These are phyloP conservation scores for Dolichallabes microphthalmus DNA, from an alignment of 2,113 vertebrate species.

Conservation along the genomic window DNA sequence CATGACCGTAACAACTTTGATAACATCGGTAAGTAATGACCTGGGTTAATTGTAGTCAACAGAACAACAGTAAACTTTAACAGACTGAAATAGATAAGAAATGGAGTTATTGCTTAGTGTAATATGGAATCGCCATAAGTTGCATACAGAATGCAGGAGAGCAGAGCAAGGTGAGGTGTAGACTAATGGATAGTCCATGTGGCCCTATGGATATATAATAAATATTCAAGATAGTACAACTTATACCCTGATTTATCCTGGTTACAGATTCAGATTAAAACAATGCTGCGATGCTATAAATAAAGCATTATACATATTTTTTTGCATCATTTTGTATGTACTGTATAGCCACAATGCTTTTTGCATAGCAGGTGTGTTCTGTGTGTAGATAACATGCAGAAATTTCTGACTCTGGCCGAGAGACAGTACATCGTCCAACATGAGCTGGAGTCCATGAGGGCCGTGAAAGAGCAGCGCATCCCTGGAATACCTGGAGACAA, in stretches of 20 bases:
- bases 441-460: slow-evolving; percentile 71
- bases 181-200: not conserved
- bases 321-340: not conserved
- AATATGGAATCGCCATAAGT: not conserved
- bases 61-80: not conserved
- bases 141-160: not conserved
- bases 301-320: not conserved
- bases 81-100: not conserved
- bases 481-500: slow-evolving; percentile 67
- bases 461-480: slow-evolving; percentile 66
- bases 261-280: not conserved
- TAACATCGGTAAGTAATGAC: slow-evolving; percentile 63
- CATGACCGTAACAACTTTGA: slow-evolving; percentile 68
- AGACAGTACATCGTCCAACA: slow-evolving; percentile 75
- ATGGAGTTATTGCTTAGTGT: not conserved
- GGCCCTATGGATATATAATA: not conserved
- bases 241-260: not conserved
- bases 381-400: slow-evolving; percentile 71
- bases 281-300: not conserved
- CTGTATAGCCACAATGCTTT: not conserved
- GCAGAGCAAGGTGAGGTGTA: not conserved
- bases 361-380: slow-evolving; percentile 11
- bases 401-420: slow-evolving; percentile 75
- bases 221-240: not conserved
- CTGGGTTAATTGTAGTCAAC: not conserved